phyloP scores from a whole-genome alignment of 2,113 vertebrate species.

The Nansenia antarctica region DNA sequence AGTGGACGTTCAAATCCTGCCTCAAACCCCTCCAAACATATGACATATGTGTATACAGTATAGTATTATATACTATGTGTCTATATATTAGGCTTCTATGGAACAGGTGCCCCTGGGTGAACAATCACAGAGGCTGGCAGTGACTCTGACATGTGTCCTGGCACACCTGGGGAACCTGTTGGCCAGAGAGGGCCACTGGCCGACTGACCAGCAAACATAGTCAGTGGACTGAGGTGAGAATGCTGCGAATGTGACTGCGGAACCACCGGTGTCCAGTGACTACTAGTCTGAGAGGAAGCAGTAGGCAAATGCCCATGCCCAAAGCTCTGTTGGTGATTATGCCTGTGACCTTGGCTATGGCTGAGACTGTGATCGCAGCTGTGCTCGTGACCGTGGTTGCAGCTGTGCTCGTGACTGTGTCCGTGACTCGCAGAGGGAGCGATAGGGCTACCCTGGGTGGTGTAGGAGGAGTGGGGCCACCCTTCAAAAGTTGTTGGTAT shows the following conservation, averaged over 20 bases:
- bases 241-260: slow-evolving; percentile 5
- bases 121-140: background rate
- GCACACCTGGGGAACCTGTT: background rate
- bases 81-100: too few species aligned
- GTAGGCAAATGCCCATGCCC: slow-evolving; percentile 18
- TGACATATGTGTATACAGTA: background rate
- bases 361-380: background rate
- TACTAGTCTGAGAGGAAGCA: background rate
- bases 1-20: background rate
- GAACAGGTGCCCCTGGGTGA: background rate
- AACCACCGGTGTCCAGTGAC: slow-evolving; percentile 4
- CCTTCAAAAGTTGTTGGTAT: slow-evolving; percentile 31
- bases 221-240: slow-evolving; percentile 12
- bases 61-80: too few species aligned
- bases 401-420: slow-evolving; percentile 8
- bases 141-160: background rate
- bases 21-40: background rate
- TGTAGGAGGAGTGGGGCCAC: slow-evolving; percentile 35
- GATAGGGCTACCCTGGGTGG: slow-evolving; percentile 12
- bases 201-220: background rate
- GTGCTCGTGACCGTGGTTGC: background rate
- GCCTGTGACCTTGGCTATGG: slow-evolving; percentile 4
- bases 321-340: background rate
- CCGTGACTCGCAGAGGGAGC: background rate
- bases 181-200: background rate